phyloP scores from a whole-genome alignment of 2,797 vertebrate species.

The Babyrousa celebensis region DNA sequence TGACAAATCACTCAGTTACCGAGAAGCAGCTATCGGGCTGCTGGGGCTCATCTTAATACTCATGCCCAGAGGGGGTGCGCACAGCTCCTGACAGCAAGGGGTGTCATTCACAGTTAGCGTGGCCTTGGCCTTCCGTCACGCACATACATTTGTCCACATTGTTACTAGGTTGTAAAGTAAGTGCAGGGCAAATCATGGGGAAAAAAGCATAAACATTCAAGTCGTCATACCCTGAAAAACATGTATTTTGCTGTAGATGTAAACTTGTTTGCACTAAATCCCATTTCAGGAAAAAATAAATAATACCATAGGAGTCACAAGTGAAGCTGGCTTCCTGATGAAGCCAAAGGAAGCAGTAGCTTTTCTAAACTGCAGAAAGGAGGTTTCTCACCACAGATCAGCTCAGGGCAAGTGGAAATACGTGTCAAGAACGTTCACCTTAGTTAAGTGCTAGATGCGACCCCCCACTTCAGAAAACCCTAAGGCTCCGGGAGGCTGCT shows the following conservation, averaged over 20 bases:
- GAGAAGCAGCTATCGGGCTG: neutral
- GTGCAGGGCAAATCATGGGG: slow-evolving; percentile 90
- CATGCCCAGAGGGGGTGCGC: neutral
- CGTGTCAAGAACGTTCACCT: slow-evolving; percentile 76
- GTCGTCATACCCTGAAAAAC: slow-evolving; percentile 91
- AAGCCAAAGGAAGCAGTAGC: slow-evolving; percentile 83
- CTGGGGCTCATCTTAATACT: neutral
- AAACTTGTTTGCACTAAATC: slow-evolving; percentile 88
- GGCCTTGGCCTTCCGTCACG: slow-evolving; percentile 89
- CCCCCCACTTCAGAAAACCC: slow-evolving; percentile 43
- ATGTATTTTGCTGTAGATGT: slow-evolving; percentile 87
- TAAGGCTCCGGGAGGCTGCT: slow-evolving; percentile 78
- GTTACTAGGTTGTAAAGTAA: slow-evolving; percentile 87
- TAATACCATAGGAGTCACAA: slow-evolving; percentile 86
- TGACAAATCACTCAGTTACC: neutral
- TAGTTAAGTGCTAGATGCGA: slow-evolving; percentile 90
- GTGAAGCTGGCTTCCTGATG: slow-evolving; percentile 79
- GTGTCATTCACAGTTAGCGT: slow-evolving; percentile 92
- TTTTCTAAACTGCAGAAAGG: slow-evolving; percentile 78
- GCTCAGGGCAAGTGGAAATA: slow-evolving; percentile 82
- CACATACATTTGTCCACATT: slow-evolving; percentile 88
- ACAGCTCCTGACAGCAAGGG: slow-evolving; percentile 59
- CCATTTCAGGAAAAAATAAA: slow-evolving; percentile 88
- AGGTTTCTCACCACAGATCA: slow-evolving; percentile 86
- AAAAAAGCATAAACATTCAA: slow-evolving; percentile 90